Percentiles rank a stretch among this genome's conserved stretches.
phyloP scores from a whole-genome alignment of 1,140 invertebrate genomes.

The Carcinoscorpius rotundicauda region DNA sequence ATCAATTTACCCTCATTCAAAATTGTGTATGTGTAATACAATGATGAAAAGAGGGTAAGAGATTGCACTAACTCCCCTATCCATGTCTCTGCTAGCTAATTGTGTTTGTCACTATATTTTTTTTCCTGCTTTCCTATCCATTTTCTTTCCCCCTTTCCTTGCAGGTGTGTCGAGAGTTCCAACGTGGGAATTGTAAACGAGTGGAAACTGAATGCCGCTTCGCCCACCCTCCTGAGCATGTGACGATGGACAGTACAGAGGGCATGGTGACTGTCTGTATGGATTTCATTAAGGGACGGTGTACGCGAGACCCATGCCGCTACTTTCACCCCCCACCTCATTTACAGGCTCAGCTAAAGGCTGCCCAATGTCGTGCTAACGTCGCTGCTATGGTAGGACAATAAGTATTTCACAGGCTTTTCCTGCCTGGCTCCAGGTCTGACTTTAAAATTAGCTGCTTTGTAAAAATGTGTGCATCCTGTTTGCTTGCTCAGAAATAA shows the following conservation, averaged over 20 bases:
- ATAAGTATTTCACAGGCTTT: no score
- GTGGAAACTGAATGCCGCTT: slow-evolving; percentile 91
- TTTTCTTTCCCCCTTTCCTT: slow-evolving; percentile 6
- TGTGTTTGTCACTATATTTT: neutral
- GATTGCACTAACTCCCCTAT: no score
- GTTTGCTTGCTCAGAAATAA: no score
- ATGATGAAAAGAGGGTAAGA: no score
- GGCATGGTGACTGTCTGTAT: slow-evolving; percentile 93
- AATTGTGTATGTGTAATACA: no score
- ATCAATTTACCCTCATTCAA: no score
- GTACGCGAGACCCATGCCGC: slow-evolving; percentile 27
- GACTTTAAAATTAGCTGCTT: no score
- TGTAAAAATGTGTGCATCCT: no score
- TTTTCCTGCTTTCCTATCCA: slow-evolving; percentile 7
- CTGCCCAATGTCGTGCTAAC: slow-evolving; percentile 64
- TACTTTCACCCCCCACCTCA: slow-evolving; percentile 95
- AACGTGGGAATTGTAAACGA: slow-evolving; percentile 92
- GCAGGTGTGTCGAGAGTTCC: slow-evolving; percentile 96
- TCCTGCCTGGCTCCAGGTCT: no score
- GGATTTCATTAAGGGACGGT: slow-evolving; percentile 72
- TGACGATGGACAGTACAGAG: slow-evolving; percentile 68
- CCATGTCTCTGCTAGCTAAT: no score
- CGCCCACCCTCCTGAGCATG: slow-evolving; percentile 89
- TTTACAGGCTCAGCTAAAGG: slow-evolving; percentile 98
- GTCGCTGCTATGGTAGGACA: slow-evolving; percentile 55